phyloP scores from a whole-genome alignment of 2,797 vertebrate species.

The Sebastes hubbsi region DNA sequence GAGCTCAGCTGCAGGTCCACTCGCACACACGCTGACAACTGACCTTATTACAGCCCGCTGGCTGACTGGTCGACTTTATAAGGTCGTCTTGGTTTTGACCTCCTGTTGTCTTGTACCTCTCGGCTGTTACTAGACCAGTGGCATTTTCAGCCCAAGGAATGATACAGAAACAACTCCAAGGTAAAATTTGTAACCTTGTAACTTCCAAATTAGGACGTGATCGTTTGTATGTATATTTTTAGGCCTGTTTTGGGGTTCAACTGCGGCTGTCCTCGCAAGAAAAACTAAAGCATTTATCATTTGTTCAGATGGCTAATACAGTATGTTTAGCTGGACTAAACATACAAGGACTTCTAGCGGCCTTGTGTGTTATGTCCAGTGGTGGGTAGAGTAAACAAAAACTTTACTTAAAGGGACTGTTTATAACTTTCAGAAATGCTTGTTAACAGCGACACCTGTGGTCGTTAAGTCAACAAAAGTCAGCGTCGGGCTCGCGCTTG shows the following conservation, averaged over 20 bases:
- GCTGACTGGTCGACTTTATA: constrained; percentile 43
- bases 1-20: constrained; percentile 11
- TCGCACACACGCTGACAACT: constrained; percentile 25
- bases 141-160: constrained; percentile 22
- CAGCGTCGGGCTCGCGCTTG: no score
- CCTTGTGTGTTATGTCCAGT: background rate
- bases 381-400: background rate
- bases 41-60: constrained; percentile 51
- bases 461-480: no score
- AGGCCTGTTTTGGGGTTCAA: background rate
- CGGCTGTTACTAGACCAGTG: constrained; percentile 33
- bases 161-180: constrained; percentile 1
- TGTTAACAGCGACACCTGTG: no score
- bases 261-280: background rate
- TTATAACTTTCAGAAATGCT: no score
- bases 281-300: background rate
- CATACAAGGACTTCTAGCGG: background rate
- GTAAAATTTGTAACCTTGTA: constrained; percentile 8
- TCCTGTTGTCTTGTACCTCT: constrained; percentile 35
- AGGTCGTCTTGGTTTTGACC: constrained; percentile 24
- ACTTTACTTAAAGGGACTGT: background rate
- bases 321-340: background rate
- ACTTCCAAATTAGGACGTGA: background rate
- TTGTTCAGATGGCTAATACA: background rate
- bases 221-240: background rate